Evolutionary conservation across 2,113 vertebrate genomes (phyloP).

Genomic region (Myodes glareolus): DNA sequence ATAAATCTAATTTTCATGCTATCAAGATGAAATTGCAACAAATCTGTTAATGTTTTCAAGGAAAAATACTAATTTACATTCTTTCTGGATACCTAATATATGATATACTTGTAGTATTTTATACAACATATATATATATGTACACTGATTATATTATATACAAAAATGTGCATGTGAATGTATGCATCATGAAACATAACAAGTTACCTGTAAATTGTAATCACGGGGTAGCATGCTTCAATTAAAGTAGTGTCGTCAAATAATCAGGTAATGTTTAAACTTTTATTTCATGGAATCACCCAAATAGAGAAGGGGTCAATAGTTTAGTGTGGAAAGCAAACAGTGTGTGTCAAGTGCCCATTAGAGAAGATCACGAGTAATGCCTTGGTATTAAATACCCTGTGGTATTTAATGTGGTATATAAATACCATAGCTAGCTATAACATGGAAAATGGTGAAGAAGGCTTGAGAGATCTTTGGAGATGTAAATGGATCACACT

Average conservation of each 20-base stretch:
- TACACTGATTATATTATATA: background rate
- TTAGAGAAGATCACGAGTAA: background rate
- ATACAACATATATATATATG: background rate
- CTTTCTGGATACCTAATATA: conserved; percentile 51
- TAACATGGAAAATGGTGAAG: background rate
- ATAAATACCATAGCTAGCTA: background rate
- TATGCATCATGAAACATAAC: conserved; percentile 63
- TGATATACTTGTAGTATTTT: background rate
- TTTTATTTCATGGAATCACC: background rate
- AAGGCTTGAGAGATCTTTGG: background rate
- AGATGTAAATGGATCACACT: background rate
- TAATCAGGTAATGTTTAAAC: background rate
- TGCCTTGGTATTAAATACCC: background rate
- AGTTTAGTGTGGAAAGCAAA: background rate
- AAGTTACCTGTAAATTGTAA: conserved; percentile 26
- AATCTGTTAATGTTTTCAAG: conserved; percentile 29
- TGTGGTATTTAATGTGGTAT: too few species aligned
- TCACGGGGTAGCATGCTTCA: conserved; percentile 30
- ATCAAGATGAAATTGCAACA: conserved; percentile 48
- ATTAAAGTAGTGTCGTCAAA: background rate
- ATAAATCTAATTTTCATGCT: conserved; percentile 59
- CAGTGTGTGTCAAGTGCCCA: background rate
- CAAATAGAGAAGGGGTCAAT: background rate
- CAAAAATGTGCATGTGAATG: conserved; percentile 53
- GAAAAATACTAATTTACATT: conserved; percentile 25